A percentile compares a stretch with the other conserved stretches of the same genome.
These are phyloP conservation scores for Scolopax mira DNA, from an alignment of 2,113 vertebrate species.

Conservation along the genomic window DNA sequence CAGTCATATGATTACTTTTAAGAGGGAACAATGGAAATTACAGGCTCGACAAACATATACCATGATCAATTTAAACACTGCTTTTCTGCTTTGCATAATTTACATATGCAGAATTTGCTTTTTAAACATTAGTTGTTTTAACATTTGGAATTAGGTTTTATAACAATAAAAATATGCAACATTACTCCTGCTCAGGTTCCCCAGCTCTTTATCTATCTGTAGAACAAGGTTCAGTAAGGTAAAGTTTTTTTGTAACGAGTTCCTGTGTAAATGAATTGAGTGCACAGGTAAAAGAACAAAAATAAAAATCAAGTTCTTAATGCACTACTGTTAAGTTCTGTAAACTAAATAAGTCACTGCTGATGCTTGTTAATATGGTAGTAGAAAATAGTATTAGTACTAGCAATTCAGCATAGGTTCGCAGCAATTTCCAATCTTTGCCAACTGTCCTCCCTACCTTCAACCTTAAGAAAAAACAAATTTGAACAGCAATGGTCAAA, in stretches of 20 bases:
- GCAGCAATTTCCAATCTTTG: neutral
- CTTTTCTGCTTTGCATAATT: neutral
- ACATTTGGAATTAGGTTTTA: neutral
- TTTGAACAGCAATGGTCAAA: neutral
- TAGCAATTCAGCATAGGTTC: neutral
- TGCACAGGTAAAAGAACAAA: neutral
- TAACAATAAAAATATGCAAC: neutral
- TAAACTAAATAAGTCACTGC: neutral
- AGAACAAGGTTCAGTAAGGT: neutral
- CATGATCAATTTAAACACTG: neutral
- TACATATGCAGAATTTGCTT: neutral
- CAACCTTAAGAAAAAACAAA: neutral
- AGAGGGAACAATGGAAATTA: neutral
- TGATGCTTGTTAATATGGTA: neutral
- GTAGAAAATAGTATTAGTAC: neutral
- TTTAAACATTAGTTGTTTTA: neutral
- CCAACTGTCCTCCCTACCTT: neutral
- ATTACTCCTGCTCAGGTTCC: neutral
- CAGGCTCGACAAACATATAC: neutral
- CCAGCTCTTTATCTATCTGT: neutral
- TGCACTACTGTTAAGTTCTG: neutral
- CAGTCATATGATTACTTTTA: neutral
- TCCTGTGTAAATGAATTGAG: neutral
- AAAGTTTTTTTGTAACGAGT: neutral
- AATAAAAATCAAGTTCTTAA: neutral